phyloP scores from a whole-genome alignment of 2,888 invertebrate species.

The Aleiodes leptofemur region DNA sequence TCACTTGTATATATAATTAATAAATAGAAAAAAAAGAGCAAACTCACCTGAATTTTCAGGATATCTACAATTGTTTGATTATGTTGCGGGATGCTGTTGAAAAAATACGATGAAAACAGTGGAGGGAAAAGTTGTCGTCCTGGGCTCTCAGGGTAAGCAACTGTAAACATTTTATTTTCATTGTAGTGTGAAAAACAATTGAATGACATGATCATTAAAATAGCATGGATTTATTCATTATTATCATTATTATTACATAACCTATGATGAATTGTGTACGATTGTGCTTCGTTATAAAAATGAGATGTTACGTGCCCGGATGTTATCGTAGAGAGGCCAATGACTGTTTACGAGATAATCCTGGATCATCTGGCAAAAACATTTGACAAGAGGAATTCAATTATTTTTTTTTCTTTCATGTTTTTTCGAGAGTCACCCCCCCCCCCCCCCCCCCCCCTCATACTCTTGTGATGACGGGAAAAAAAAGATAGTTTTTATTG shows the following conservation, averaged over 20 bases:
- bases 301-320: conserved; percentile 1
- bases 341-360: conserved; percentile 24
- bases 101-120: conserved; percentile 81
- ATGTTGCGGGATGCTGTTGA: conserved; percentile 33
- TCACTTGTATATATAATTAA: too few species aligned
- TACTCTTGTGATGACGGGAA: too few species aligned
- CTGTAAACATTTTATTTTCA: neutral
- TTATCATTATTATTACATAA: neutral
- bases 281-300: neutral
- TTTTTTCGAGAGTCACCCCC: too few species aligned
- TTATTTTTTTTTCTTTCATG: neutral
- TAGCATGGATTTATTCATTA: neutral
- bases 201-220: neutral
- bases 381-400: conserved; percentile 7
- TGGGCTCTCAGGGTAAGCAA: conserved; percentile 86
- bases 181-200: neutral
- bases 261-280: neutral
- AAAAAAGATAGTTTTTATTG: too few species aligned
- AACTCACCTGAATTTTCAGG: too few species aligned
- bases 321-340: conserved; percentile 21
- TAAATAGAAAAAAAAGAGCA: conserved; percentile 6
- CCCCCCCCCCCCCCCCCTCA: too few species aligned
- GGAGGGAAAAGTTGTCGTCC: conserved; percentile 90
- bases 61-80: conserved; percentile 7
- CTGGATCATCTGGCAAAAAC: conserved; percentile 14